These are phyloP conservation scores for Ptychadena robeensis DNA, from an alignment of 2,797 vertebrate species.

Conservation along the genomic window DNA sequence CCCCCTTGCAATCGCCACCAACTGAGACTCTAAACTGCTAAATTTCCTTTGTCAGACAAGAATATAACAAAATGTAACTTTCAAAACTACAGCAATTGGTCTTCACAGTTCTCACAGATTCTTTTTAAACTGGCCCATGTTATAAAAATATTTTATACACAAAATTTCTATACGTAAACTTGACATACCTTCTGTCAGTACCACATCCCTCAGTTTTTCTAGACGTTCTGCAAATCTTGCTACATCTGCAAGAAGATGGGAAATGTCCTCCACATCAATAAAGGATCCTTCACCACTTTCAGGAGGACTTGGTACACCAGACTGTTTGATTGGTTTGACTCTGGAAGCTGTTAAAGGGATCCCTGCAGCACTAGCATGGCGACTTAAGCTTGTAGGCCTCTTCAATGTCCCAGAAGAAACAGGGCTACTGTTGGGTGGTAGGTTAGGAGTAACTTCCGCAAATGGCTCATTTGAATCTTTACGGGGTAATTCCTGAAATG, in stretches of 20 bases:
- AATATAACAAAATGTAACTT: too few relatives aligned
- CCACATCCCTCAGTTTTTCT: slow-evolving; percentile 91
- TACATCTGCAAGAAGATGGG: slow-evolving; percentile 85
- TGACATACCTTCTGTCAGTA: slow-evolving; percentile 84
- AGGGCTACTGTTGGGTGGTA: slow-evolving; percentile 71
- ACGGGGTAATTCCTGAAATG: slow-evolving; percentile 83
- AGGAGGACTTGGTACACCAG: slow-evolving; percentile 72
- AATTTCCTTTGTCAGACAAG: too few relatives aligned
- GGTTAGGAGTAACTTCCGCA: slow-evolving; percentile 51
- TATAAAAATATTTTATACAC: neutral
- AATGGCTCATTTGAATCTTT: slow-evolving; percentile 78
- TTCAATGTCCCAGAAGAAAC: slow-evolving; percentile 83
- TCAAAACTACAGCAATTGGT: too few relatives aligned
- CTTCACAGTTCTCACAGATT: too few relatives aligned
- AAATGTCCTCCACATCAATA: slow-evolving; percentile 89
- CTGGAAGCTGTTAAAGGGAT: slow-evolving; percentile 79
- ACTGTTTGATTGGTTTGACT: slow-evolving; percentile 81
- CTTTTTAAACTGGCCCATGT: too few relatives aligned
- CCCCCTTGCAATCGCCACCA: too few relatives aligned
- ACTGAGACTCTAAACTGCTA: too few relatives aligned
- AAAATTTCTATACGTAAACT: neutral
- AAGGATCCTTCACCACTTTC: slow-evolving; percentile 74
- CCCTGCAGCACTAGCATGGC: slow-evolving; percentile 89
- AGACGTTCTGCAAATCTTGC: slow-evolving; percentile 90
- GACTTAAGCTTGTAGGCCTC: slow-evolving; percentile 88